Percentiles rank a stretch among this genome's conserved stretches.
Evolutionary conservation across 2,888 invertebrate species (phyloP).

Genomic region (Platerodrilus igneus): DNA sequence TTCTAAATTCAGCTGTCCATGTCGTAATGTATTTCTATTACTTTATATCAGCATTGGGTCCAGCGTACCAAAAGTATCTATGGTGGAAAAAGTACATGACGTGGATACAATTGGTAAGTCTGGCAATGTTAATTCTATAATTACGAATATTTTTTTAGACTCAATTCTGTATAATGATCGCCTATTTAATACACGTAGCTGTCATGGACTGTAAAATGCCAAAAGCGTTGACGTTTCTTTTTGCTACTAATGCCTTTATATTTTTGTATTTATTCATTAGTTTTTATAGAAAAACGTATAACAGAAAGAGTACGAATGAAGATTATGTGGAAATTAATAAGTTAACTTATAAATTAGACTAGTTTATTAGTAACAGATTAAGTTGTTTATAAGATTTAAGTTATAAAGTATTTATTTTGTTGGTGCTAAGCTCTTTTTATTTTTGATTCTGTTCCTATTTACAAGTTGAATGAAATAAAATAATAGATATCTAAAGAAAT

Average conservation of each 20-base stretch:
- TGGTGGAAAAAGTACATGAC: slow-evolving; percentile 97
- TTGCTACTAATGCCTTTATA: slow-evolving; percentile 62
- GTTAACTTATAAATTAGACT: slow-evolving; percentile 7
- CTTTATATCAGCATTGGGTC: slow-evolving; percentile 81
- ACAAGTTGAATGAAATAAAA: too few species aligned
- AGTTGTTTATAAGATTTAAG: slow-evolving; percentile 6
- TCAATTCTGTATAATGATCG: slow-evolving; percentile 71
- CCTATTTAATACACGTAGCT: slow-evolving; percentile 63
- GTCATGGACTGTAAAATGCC: slow-evolving; percentile 67
- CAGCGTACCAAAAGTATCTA: slow-evolving; percentile 79
- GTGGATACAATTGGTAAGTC: slow-evolving; percentile 69
- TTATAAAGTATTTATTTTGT: too few species aligned
- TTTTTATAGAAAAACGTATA: slow-evolving; percentile 57
- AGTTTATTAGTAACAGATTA: slow-evolving; percentile 1
- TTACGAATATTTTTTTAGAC: slow-evolving; percentile 50
- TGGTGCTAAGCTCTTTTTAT: too few species aligned
- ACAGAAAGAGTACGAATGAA: slow-evolving; percentile 27
- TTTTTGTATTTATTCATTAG: slow-evolving; percentile 76
- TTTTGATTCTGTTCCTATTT: too few species aligned
- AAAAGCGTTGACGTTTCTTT: slow-evolving; percentile 61
- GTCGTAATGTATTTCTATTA: slow-evolving; percentile 91
- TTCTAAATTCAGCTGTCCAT: slow-evolving; percentile 86
- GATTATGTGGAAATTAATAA: too few species aligned
- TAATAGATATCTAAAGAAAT: too few species aligned
- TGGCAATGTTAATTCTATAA: background rate